Conservation (phyloP, 92 coral and sea anemone genomes). For the Virgularia gustaviana region DNA sequence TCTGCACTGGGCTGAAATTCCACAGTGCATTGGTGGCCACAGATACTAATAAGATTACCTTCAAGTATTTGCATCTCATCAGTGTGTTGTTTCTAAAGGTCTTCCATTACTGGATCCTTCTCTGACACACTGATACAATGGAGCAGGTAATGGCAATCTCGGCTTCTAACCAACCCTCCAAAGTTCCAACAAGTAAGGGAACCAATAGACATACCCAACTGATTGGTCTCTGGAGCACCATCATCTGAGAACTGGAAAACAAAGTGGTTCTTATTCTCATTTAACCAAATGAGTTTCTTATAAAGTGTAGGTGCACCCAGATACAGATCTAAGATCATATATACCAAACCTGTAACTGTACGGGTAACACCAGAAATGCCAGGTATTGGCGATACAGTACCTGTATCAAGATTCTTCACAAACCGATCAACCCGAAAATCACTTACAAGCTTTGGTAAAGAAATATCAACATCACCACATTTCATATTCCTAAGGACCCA, state of each 20-base stretch:
- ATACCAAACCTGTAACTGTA: slow-evolving; percentile 49
- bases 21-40: too few relatives aligned
- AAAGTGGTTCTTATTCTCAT: slow-evolving; percentile 33
- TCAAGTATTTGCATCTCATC: too few relatives aligned
- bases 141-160: slow-evolving; percentile 56
- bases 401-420: slow-evolving; percentile 49
- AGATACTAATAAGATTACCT: too few relatives aligned
- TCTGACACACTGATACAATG: slow-evolving; percentile 1
- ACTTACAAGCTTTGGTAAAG: neutral
- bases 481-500: slow-evolving; percentile 15
- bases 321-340: slow-evolving; percentile 49
- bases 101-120: slow-evolving; percentile 10
- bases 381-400: slow-evolving; percentile 37
- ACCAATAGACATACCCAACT: slow-evolving; percentile 57
- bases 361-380: slow-evolving; percentile 43
- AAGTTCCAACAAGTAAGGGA: slow-evolving; percentile 55
- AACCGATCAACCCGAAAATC: slow-evolving; percentile 23
- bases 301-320: slow-evolving; percentile 17
- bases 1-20: too few relatives aligned
- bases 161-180: slow-evolving; percentile 47
- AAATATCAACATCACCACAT: neutral
- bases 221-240: too few relatives aligned
- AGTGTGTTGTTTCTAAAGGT: slow-evolving; percentile 24
- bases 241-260: slow-evolving; percentile 36
- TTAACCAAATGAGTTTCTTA: slow-evolving; percentile 40